Conservation (phyloP, 1,140 invertebrate species). For the Drosophila tani region DNA sequence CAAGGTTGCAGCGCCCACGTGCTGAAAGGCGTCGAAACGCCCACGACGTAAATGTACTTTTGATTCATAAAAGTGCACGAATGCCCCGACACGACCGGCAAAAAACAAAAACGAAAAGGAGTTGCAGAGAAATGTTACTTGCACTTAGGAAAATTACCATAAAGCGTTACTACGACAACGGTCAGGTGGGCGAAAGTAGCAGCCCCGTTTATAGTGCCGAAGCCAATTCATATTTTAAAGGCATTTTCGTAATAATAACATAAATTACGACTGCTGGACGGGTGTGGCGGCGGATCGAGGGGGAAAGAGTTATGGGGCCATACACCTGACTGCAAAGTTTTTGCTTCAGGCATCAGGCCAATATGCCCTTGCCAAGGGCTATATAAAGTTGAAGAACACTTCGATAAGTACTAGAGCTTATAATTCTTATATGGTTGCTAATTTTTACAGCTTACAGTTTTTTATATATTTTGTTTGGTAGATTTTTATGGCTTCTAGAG, state of each 20-base stretch:
- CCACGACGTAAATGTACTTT: conserved; percentile 57
- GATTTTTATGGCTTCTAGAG: not conserved
- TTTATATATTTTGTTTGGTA: not conserved
- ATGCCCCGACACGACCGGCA: conserved; percentile 23
- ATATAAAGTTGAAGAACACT: not conserved
- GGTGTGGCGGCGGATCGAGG: conserved; percentile 3
- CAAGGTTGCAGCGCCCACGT: conserved; percentile 47
- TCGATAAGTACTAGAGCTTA: not conserved
- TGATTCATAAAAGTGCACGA: conserved; percentile 76
- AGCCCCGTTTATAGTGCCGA: conserved; percentile 26
- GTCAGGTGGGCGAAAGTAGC: conserved; percentile 10
- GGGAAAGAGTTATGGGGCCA: conserved; percentile 40
- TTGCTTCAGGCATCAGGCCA: conserved; percentile 8
- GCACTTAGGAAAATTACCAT: conserved; percentile 80
- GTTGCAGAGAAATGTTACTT: conserved; percentile 63
- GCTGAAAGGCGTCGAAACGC: conserved; percentile 48
- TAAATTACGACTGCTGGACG: conserved; percentile 41
- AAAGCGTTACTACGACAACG: conserved; percentile 71
- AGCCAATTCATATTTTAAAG: conserved; percentile 65
- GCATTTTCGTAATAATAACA: conserved; percentile 62
- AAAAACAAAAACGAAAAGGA: conserved; percentile 28
- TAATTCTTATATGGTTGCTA: not conserved
- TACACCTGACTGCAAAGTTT: conserved; percentile 37
- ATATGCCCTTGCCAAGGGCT: conserved; percentile 6
- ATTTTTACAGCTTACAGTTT: not conserved